Evolutionary conservation across 2,797 vertebrate species (phyloP), one percentile per base, ranked within the genome.

Genomic region (Coreius guichenoti): DNA sequence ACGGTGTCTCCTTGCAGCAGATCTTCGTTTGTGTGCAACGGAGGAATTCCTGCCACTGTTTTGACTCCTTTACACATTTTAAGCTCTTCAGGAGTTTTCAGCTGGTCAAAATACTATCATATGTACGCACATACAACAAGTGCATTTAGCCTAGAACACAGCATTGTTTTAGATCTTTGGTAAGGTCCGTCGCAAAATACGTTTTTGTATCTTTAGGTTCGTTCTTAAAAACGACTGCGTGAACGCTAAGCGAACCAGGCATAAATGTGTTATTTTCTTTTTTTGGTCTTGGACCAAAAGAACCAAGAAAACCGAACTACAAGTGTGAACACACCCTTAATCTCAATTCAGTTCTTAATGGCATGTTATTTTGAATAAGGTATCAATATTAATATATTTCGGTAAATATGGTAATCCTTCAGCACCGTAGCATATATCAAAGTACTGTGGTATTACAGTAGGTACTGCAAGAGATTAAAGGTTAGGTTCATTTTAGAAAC

Each of bases 401-500:
- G 0, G 9, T 51, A 12, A n/a, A 54, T 70, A 17, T 36, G 23
- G 49, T 26, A 26, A 69, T 43, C 31, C 33, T 69, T 26, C 29
- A 61, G 17, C 54, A 47, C 8, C 17, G 13, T 29, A 26, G 58
- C 9, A 12, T 36, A 68, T 17, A 68, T 21, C 33, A 36, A n/a
- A 8, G 16, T 61, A 67, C 58, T 29, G 43, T 14, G 77, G 39
- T 65, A 61, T 29, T 33, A 56, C 49, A 23, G 19, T 21, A 80
- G 17, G 21, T 4, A 51, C 12, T 19, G 29, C 54, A 51, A 76
- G 29, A n/a, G 2, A 65, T 86, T 67, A 39, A 68, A 33, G 68
- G 33, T 79, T 82, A 23, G 68, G 70, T 73, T 67, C 14, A 68
- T 79, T 33, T 81, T 56, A 45, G 26, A 82, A 78, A 84, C 49